These are phyloP conservation scores for Notodonta ziczac DNA, from an alignment of 2,888 invertebrate genomes.

Conservation along the genomic window DNA sequence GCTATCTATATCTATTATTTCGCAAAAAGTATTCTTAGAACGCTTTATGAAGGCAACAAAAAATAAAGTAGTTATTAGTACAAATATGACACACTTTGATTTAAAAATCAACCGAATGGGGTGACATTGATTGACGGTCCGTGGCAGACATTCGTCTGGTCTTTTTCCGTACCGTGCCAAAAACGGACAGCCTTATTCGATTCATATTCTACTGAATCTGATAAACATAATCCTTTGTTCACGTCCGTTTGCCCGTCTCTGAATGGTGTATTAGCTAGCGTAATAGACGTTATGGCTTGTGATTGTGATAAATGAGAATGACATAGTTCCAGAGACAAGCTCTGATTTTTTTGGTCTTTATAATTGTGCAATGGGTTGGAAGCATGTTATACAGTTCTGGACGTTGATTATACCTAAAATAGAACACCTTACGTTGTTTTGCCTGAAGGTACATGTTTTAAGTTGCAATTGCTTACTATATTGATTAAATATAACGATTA, in stretches of 20 bases:
- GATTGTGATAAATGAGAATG: slow-evolving; percentile 37
- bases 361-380: too few species aligned
- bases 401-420: too few species aligned
- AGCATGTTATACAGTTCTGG: too few species aligned
- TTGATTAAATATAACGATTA: too few species aligned
- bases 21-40: too few species aligned
- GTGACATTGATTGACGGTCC: slow-evolving; percentile 8
- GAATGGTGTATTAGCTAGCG: slow-evolving; percentile 17
- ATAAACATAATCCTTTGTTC: slow-evolving; percentile 36
- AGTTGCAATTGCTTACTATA: too few species aligned
- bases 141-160: slow-evolving; percentile 1
- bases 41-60: too few species aligned
- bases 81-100: not conserved
- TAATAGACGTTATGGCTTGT: slow-evolving; percentile 27
- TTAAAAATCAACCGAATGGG: not conserved
- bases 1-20: too few species aligned
- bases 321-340: slow-evolving; percentile 10
- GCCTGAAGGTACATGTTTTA: too few species aligned
- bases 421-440: too few species aligned
- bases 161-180: slow-evolving; percentile 5
- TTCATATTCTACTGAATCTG: slow-evolving; percentile 17
- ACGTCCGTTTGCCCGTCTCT: slow-evolving; percentile 31
- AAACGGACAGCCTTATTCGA: slow-evolving; percentile 1
- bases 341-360: not conserved
- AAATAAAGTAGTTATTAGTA: too few species aligned